These are phyloP conservation scores for Drosophila subobscura DNA, from an alignment of 1,140 invertebrate species.

Conservation along the genomic window DNA sequence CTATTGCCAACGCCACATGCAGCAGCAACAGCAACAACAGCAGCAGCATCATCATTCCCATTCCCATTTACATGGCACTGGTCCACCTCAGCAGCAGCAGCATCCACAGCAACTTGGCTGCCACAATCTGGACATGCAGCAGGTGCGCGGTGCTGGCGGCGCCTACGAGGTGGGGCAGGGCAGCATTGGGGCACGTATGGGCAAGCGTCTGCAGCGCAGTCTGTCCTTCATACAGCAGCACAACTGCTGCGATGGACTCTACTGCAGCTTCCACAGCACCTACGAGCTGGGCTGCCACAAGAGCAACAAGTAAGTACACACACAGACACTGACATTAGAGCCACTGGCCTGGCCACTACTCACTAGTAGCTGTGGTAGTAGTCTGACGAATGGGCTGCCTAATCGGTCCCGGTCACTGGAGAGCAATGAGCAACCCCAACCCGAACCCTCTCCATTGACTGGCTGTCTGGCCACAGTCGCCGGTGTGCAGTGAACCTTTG, in stretches of 20 bases:
- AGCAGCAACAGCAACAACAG: conserved; percentile 44
- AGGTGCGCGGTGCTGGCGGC: conserved; percentile 34
- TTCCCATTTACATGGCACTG: too few relatives aligned
- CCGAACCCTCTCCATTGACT: too few relatives aligned
- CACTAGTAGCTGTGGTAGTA: not conserved
- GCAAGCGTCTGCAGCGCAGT: conserved; percentile 80
- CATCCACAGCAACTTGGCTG: conserved; percentile 48
- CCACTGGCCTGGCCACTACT: not conserved
- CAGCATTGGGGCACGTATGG: conserved; percentile 70
- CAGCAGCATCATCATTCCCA: conserved; percentile 6
- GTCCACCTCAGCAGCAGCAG: conserved; percentile 24
- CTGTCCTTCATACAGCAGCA: conserved; percentile 81
- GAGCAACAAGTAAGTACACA: conserved; percentile 68
- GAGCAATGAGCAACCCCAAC: too few relatives aligned
- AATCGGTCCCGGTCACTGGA: too few relatives aligned
- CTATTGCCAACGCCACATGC: conserved; percentile 62
- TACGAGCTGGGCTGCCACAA: conserved; percentile 74
- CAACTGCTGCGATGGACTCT: conserved; percentile 76
- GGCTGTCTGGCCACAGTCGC: too few relatives aligned
- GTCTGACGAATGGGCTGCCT: too few relatives aligned
- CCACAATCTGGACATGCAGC: conserved; percentile 50
- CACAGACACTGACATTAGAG: not conserved
- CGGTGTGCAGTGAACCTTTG: too few relatives aligned
- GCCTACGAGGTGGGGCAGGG: conserved; percentile 68
- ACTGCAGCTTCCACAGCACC: conserved; percentile 75